Evolutionary conservation across 2,113 vertebrate species (phyloP).

Genomic region (Crypturellus undulatus): DNA sequence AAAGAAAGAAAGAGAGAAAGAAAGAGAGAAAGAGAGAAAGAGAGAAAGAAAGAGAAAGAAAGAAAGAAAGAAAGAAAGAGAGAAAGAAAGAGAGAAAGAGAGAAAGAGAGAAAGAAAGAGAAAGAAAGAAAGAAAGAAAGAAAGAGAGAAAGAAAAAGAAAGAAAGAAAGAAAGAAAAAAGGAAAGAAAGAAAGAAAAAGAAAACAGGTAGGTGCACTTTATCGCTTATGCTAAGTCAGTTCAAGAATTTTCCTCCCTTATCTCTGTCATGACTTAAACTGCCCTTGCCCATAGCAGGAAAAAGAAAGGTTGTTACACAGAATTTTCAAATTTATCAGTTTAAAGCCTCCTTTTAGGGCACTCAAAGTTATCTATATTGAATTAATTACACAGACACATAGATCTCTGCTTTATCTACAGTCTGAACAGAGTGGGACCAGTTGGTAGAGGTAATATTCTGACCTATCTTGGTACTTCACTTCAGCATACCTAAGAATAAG

Average conservation of each 20-base stretch:
- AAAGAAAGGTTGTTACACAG: conserved; percentile 62
- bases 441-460: not conserved
- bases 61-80: no score
- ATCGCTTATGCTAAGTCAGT: not conserved
- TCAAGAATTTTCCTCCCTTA: conserved; percentile 55
- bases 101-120: no score
- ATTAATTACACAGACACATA: conserved; percentile 71
- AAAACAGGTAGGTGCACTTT: not conserved
- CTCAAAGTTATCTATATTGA: conserved; percentile 68
- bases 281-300: conserved; percentile 74
- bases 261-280: conserved; percentile 58
- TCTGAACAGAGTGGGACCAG: conserved; percentile 22
- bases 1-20: no score
- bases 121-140: no score
- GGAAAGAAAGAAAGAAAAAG: no score
- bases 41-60: no score
- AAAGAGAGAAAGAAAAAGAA: no score
- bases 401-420: conserved; percentile 67
- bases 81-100: no score
- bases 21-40: no score
- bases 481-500: conserved; percentile 3
- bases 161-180: no score
- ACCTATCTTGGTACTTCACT: not conserved
- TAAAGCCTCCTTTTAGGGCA: conserved; percentile 61
- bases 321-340: conserved; percentile 74